Base-by-base conservation (phyloP, 1,140 invertebrate species). In the Antheraea mylitta region DNA sequence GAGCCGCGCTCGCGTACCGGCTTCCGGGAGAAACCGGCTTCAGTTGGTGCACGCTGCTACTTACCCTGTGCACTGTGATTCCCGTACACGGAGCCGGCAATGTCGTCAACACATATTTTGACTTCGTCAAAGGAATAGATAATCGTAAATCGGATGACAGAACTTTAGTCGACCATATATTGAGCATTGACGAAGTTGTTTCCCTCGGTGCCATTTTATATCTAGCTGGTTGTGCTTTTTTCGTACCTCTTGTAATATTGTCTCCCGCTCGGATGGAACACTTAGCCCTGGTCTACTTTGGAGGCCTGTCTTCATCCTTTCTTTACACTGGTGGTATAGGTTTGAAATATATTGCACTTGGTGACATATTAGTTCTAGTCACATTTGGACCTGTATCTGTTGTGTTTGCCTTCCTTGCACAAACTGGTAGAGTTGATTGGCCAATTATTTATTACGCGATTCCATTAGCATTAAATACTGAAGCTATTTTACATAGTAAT, bases 61-160 rank as follows among this genome's bases (percentile, higher is more conserved):
- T 98, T 0, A 98, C 97, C 0, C 91, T 97, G 22, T 94, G 97
- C 60, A 98, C 97, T 2, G 95, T 98, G 8, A 92, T 98, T 64
- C 97, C 96, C 16, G 98, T 99, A 3, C 98, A 99, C 87, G 97
- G 97, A 63, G 98, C 98, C 67, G 98, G 98, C 48, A 99, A 99
- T 92, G 95, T 99, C n/a, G 98, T 99, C 0, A 99, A 99, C 85
- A 99, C 98, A 0, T 99, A 99, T 87, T 99, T 96, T 86, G 98
- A 99, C 92, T 99, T 97, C 86, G 94, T 97, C 8, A 97, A 97
- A 92, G 98, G 98, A 38, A 98, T 99, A 58, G 98, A 99, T 83
- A 97, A 96, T 83, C 94, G 97, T 66, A 97, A 97, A 91, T 97
- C 97, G 78, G 98, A 99, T 81, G 98, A 99, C 85, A 94, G 98